phyloP scores from a whole-genome alignment of 2,113 vertebrate species.

The Heliornis fulica region DNA sequence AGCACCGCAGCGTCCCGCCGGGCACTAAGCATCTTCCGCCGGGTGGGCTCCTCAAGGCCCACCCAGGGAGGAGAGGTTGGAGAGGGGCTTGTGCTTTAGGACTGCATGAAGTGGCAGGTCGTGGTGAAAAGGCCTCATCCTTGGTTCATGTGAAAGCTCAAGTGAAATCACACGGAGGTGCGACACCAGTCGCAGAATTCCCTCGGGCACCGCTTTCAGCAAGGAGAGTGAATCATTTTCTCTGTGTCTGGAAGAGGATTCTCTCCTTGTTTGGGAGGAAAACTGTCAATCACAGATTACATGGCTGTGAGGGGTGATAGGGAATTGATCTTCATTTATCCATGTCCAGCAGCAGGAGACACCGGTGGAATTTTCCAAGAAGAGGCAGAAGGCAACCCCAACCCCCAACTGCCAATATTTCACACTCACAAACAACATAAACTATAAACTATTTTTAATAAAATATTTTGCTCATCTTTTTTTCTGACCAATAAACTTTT shows the following conservation, averaged over 20 bases:
- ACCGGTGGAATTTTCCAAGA: background rate
- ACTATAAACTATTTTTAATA: background rate
- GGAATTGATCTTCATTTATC: constrained; percentile 30
- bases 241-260: background rate
- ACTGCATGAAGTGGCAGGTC: background rate
- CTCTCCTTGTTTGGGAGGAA: background rate
- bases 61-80: too few relatives aligned
- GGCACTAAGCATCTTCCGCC: too few relatives aligned
- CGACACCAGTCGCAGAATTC: constrained; percentile 6
- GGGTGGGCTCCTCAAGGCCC: too few relatives aligned
- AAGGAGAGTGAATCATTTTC: constrained; percentile 21
- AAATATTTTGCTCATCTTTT: background rate
- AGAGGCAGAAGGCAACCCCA: background rate
- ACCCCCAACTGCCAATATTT: background rate
- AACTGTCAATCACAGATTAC: background rate
- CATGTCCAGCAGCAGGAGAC: background rate
- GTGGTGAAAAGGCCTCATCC: background rate
- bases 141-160: background rate
- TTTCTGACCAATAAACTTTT: background rate
- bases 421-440: background rate
- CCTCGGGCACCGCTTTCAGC: constrained; percentile 11
- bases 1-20: too few relatives aligned
- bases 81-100: background rate
- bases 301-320: background rate
- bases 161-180: background rate